Percentiles rank a stretch among this genome's conserved stretches.
These are phyloP conservation scores for Marasmarcha lunaedactyla DNA, from an alignment of 2,888 invertebrate species.

Conservation along the genomic window DNA sequence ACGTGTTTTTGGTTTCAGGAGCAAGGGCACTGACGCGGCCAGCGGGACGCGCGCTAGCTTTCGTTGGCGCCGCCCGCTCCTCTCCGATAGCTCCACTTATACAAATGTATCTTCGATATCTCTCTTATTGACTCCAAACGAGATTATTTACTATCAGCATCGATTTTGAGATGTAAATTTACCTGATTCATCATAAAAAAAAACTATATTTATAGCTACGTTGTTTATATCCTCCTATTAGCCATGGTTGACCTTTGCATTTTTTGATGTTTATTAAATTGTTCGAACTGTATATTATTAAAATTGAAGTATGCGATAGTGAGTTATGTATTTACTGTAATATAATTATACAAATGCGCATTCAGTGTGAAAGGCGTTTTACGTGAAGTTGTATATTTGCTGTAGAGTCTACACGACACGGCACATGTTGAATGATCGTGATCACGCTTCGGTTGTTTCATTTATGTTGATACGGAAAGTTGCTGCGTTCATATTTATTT, in stretches of 20 bases:
- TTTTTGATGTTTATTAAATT: constrained; percentile 56
- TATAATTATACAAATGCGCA: not conserved
- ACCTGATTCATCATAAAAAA: constrained; percentile 52
- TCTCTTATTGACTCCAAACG: constrained; percentile 33
- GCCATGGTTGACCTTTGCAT: constrained; percentile 54
- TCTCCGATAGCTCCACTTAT: constrained; percentile 12
- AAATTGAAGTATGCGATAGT: not conserved
- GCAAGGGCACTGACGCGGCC: constrained; percentile 21
- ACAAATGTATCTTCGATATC: not conserved
- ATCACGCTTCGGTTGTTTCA: not conserved
- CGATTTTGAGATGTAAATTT: constrained; percentile 63
- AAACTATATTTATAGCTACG: constrained; percentile 42
- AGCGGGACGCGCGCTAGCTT: constrained; percentile 28
- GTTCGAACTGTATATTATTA: constrained; percentile 27
- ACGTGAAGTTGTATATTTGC: no score
- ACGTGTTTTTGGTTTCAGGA: no score
- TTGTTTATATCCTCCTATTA: constrained; percentile 56
- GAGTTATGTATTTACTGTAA: constrained; percentile 1
- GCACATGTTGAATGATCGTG: not conserved
- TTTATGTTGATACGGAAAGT: not conserved
- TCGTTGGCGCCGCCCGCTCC: constrained; percentile 35
- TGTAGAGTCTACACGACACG: no score
- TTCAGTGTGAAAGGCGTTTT: not conserved
- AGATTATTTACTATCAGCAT: constrained; percentile 39
- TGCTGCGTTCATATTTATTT: not conserved